Evolutionary conservation across 2,888 invertebrate species (phyloP).

Genomic region (Morpho achilles): DNA sequence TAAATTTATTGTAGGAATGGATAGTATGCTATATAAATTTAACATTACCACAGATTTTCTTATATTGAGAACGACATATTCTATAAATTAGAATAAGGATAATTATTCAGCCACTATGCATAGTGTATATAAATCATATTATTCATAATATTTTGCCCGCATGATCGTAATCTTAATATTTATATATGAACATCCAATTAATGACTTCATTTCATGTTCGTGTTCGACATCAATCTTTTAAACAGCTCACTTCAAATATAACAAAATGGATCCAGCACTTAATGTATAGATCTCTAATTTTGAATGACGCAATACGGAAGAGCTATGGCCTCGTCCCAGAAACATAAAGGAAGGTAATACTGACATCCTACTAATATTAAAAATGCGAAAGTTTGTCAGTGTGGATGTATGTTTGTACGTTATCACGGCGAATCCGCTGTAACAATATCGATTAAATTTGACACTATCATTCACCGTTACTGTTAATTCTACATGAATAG

Average conservation of each 20-base stretch:
- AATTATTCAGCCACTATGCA: neutral
- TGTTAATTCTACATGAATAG: no score
- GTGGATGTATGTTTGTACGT: no score
- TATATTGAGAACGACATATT: no score
- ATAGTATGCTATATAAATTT: no score
- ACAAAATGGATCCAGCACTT: slow-evolving; percentile 6
- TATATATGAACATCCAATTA: slow-evolving; percentile 11
- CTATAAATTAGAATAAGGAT: neutral
- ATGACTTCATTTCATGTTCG: slow-evolving; percentile 6
- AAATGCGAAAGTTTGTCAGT: no score
- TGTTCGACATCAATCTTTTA: slow-evolving; percentile 11
- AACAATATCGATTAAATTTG: no score
- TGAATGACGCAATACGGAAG: slow-evolving; percentile 26
- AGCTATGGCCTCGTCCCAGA: slow-evolving; percentile 21
- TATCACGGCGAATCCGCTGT: no score
- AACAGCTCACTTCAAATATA: slow-evolving; percentile 5
- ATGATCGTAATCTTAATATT: neutral
- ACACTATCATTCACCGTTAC: no score
- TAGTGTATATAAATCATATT: neutral
- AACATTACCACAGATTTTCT: no score
- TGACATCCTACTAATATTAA: neutral
- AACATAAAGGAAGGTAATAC: slow-evolving; percentile 24
- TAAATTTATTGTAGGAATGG: neutral
- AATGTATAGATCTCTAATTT: slow-evolving; percentile 20
- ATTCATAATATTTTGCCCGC: neutral